Conservation (phyloP, 2,888 invertebrate genomes). For the Dexiosoma caninum region DNA sequence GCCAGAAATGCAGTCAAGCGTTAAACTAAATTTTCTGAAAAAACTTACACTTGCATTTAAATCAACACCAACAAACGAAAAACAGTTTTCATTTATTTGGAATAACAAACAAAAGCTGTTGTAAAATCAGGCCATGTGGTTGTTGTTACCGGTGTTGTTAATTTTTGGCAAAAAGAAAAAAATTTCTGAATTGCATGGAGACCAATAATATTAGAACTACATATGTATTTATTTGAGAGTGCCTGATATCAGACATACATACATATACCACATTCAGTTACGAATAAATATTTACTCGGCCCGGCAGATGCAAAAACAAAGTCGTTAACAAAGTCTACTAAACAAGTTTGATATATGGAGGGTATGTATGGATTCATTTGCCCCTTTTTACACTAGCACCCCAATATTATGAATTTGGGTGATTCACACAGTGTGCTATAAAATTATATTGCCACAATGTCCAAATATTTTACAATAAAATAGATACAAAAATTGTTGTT, state of each 20-base stretch:
- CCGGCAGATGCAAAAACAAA: slow-evolving; percentile 3
- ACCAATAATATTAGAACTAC: slow-evolving; percentile 42
- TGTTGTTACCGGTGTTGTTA: not conserved
- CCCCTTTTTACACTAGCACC: not conserved
- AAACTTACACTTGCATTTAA: slow-evolving; percentile 3
- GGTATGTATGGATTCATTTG: no score
- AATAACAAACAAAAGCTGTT: not conserved
- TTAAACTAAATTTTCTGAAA: slow-evolving; percentile 45
- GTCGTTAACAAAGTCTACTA: slow-evolving; percentile 1
- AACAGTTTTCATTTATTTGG: slow-evolving; percentile 13
- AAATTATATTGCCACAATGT: no score
- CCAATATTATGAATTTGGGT: no score
- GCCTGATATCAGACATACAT: not conserved
- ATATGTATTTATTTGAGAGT: slow-evolving; percentile 17
- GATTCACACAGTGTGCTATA: no score
- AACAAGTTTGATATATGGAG: not conserved
- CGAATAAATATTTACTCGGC: not conserved
- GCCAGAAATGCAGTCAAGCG: slow-evolving; percentile 49
- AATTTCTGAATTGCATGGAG: slow-evolving; percentile 24
- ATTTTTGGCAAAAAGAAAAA: slow-evolving; percentile 14
- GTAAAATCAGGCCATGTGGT: slow-evolving; percentile 27
- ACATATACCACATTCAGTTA: not conserved
- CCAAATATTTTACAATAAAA: no score
- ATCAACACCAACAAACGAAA: not conserved
- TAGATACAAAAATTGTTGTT: no score